Conservation (phyloP, 1,140 invertebrate genomes). For the Caenorhabditis tropicalis region DNA sequence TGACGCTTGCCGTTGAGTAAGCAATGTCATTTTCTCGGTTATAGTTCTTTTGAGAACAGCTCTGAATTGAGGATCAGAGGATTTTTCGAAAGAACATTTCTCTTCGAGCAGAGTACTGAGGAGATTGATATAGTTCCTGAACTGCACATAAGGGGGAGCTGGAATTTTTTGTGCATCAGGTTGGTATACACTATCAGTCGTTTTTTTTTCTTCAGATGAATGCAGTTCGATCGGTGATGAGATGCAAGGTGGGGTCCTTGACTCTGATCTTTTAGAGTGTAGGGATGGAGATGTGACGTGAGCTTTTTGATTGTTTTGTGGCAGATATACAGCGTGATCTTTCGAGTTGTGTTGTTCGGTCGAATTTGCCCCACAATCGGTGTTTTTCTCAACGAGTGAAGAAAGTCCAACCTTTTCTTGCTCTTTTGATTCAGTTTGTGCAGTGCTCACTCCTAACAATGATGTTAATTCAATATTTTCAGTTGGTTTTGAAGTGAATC, state of each 20-base stretch:
- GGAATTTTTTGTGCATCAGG: background rate
- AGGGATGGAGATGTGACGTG: too few relatives aligned
- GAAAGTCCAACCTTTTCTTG: too few relatives aligned
- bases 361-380: too few relatives aligned
- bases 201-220: background rate
- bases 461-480: too few relatives aligned
- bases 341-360: too few relatives aligned
- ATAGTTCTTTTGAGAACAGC: background rate
- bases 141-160: background rate
- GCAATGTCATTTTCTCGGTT: constrained; percentile 10
- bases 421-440: too few relatives aligned
- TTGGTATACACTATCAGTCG: background rate
- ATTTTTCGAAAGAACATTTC: background rate
- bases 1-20: background rate
- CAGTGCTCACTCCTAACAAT: too few relatives aligned
- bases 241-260: too few relatives aligned
- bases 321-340: too few relatives aligned
- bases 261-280: too few relatives aligned
- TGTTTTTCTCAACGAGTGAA: too few relatives aligned
- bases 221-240: background rate
- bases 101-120: background rate
- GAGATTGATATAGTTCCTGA: constrained; percentile 21
- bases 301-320: background rate
- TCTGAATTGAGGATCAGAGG: background rate
- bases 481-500: too few relatives aligned